Base-by-base conservation (phyloP, 1,140 invertebrate species). In the Pachyrhynchus sulphureomaculatus region DNA sequence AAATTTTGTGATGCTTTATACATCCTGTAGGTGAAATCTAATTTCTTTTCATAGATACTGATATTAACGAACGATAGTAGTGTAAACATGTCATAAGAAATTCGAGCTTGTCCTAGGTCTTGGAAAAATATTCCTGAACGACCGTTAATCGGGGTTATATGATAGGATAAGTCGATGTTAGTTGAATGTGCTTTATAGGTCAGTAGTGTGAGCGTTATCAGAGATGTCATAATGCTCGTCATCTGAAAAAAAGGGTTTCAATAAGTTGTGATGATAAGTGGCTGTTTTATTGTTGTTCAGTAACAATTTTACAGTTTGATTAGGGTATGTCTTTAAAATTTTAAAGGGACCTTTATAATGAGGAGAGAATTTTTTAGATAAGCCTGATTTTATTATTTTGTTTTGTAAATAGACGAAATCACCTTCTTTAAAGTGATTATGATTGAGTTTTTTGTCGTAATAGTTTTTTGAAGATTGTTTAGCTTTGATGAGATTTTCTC, bases 401-500 rank as follows among this genome's bases (percentile, higher is more conserved):
- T 64, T 62, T 36, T 24, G 32, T 21, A 68, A 9, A 47, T 60
- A 61, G 5, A 64, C 60, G 21, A 48, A 44, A 45, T 68, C 70
- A 44, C 48, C 56, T 21, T 67, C 18, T 39, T 68, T 59, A 33
- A 67, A 71, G 17, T 65, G 20, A 34, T 59, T n/a, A 12, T 26
- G 18, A 10, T 62, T 66, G 5, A 55, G n/a, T n/a, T 68, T 66
- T 58, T 66, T 54, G 59, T 75, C 74, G 20, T 74, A 73, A 20
- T 68, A 48, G 15, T 41, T 55, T 62, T 74, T 74, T 6, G 65
- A 68, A 54, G 63, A 68, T 45, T 58, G 6, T 67, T 75, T 75
- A 15, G 56, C 15, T 48, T 42, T 48, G 52, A 39, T 37, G 68
- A 60, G 33, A 68, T 20, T 58, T 74, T 69, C 55, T 68, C 36